These are phyloP conservation scores for Peribatodes rhomboidaria DNA, from an alignment of 2,888 invertebrate species.

Conservation along the genomic window DNA sequence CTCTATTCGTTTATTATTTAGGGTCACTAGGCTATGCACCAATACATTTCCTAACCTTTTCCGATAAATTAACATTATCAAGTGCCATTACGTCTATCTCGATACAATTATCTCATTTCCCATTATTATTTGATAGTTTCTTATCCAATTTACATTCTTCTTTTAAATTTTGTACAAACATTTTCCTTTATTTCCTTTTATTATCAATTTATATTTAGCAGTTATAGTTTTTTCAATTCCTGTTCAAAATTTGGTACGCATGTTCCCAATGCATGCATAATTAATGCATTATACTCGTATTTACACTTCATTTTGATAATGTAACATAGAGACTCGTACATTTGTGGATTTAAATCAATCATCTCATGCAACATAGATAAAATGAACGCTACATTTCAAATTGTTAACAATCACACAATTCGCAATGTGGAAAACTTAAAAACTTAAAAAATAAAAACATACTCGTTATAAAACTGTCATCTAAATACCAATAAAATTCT, in stretches of 20 bases:
- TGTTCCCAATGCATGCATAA: constrained; percentile 49
- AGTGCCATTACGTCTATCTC: constrained; percentile 35
- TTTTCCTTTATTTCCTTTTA: constrained; percentile 52
- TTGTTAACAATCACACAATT: background rate
- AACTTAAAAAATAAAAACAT: background rate
- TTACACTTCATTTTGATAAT: constrained; percentile 36
- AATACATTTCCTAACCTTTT: constrained; percentile 61
- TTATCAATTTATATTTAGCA: constrained; percentile 54
- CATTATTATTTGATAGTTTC: constrained; percentile 53
- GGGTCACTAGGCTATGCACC: constrained; percentile 72
- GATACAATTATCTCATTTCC: constrained; percentile 42
- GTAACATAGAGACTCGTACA: constrained; percentile 9
- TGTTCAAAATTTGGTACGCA: constrained; percentile 65
- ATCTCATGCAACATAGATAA: background rate
- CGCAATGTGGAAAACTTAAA: background rate
- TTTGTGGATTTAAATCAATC: constrained; percentile 5
- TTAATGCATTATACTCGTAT: constrained; percentile 43
- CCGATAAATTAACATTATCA: constrained; percentile 28
- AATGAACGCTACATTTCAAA: background rate
- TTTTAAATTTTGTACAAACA: constrained; percentile 67
- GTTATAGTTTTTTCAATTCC: constrained; percentile 69
- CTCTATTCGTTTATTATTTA: constrained; percentile 41
- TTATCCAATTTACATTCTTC: constrained; percentile 48
- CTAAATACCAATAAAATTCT: background rate
- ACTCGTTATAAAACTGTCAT: background rate